phyloP scores from a whole-genome alignment of 2,888 invertebrate genomes.

The Platycheirus albimanus region DNA sequence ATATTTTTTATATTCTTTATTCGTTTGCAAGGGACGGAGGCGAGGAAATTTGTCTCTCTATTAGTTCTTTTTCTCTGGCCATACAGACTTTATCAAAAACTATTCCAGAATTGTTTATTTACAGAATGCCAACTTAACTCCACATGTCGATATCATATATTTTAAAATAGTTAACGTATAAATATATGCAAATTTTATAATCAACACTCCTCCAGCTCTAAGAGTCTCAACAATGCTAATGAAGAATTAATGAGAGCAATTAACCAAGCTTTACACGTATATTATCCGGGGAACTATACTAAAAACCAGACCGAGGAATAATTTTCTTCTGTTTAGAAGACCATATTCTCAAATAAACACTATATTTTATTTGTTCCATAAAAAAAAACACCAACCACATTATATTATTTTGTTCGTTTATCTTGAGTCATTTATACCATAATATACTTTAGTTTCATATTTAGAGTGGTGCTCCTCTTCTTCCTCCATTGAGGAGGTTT shows the following conservation, averaged over 20 bases:
- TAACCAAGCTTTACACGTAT: conserved; percentile 44
- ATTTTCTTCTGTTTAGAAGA: conserved; percentile 50
- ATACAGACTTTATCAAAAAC: neutral
- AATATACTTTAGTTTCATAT: conserved; percentile 20
- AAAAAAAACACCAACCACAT: conserved; percentile 58
- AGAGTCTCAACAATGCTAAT: conserved; percentile 38
- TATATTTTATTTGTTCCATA: conserved; percentile 50
- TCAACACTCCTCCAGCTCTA: too few species aligned
- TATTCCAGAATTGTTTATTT: conserved; percentile 11
- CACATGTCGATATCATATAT: conserved; percentile 26
- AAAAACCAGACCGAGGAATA: conserved; percentile 13
- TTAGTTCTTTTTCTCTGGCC: too few species aligned
- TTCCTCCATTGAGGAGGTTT: conserved; percentile 33
- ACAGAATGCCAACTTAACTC: conserved; percentile 14
- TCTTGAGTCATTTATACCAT: conserved; percentile 57
- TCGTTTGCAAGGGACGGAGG: too few species aligned
- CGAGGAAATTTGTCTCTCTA: too few species aligned
- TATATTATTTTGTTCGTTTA: conserved; percentile 54
- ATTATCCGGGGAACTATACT: conserved; percentile 34
- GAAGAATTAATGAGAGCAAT: conserved; percentile 63
- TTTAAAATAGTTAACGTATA: too few species aligned
- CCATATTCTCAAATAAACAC: conserved; percentile 63
- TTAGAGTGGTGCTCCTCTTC: conserved; percentile 35
- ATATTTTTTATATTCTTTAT: too few species aligned
- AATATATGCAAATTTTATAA: too few species aligned